phyloP scores from a whole-genome alignment of 2,113 vertebrate species.

The Stegastes partitus region DNA sequence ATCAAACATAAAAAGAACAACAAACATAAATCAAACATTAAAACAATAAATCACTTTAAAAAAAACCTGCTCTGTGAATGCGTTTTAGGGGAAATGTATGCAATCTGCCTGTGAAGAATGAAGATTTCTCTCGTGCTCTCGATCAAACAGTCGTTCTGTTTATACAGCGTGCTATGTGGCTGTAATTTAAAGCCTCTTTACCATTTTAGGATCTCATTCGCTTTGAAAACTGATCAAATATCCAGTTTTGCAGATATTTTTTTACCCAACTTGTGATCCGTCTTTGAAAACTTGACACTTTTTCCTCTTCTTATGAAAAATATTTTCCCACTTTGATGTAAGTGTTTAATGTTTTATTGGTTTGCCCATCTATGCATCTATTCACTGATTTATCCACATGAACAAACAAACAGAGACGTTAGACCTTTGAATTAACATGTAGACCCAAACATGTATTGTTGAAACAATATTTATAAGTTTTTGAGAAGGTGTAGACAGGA shows the following conservation, averaged over 20 bases:
- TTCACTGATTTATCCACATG: not conserved
- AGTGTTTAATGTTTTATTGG: not conserved
- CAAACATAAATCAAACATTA: constrained; percentile 48
- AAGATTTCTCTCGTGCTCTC: constrained; percentile 11
- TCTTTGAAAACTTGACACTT: constrained; percentile 1
- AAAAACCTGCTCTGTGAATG: constrained; percentile 22
- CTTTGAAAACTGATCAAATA: constrained; percentile 30
- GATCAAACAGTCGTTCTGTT: constrained; percentile 25
- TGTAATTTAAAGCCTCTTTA: constrained; percentile 32
- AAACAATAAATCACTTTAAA: constrained; percentile 46
- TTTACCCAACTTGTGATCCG: not conserved
- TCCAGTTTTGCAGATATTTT: constrained; percentile 11
- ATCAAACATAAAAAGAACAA: constrained; percentile 35
- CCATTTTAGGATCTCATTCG: not conserved
- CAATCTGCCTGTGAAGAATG: constrained; percentile 6
- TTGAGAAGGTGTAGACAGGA: too few relatives aligned
- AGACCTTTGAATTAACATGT: too few relatives aligned
- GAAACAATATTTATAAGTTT: too few relatives aligned
- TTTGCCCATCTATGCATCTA: not conserved
- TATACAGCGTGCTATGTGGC: constrained; percentile 1
- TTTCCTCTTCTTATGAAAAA: not conserved
- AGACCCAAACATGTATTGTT: too few relatives aligned
- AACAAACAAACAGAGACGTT: not conserved
- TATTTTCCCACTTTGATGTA: not conserved
- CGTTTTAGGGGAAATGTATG: constrained; percentile 15